phyloP scores from a whole-genome alignment of 2,888 invertebrate genomes.

The Leptothorax acervorum region DNA sequence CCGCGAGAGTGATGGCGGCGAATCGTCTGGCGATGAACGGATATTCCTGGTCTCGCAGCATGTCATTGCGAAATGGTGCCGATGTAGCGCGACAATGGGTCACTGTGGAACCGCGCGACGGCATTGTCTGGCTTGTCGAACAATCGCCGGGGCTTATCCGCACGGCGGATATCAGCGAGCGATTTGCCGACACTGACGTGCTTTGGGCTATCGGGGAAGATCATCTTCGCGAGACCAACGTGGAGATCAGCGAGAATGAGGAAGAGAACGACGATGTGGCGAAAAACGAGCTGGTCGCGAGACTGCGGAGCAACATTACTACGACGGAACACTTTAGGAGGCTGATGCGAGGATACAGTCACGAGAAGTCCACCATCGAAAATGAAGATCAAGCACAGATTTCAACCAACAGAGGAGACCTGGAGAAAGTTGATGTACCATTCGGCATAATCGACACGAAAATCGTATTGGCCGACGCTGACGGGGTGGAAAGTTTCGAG shows the following conservation, averaged over 20 bases:
- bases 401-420: slow-evolving; percentile 80
- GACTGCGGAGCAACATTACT: slow-evolving; percentile 84
- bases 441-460: slow-evolving; percentile 88
- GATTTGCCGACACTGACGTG: slow-evolving; percentile 88
- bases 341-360: slow-evolving; percentile 87
- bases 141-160: slow-evolving; percentile 90
- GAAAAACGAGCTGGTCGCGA: slow-evolving; percentile 31
- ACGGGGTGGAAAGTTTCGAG: slow-evolving; percentile 80
- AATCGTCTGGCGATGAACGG: slow-evolving; percentile 92
- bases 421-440: slow-evolving; percentile 82
- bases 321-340: slow-evolving; percentile 87
- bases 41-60: slow-evolving; percentile 90
- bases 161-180: slow-evolving; percentile 89
- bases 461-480: slow-evolving; percentile 85
- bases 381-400: slow-evolving; percentile 60
- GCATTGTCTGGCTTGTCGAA: slow-evolving; percentile 91
- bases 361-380: slow-evolving; percentile 50
- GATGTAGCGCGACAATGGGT: slow-evolving; percentile 95
- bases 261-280: slow-evolving; percentile 28
- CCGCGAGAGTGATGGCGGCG: slow-evolving; percentile 93
- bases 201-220: slow-evolving; percentile 91
- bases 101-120: slow-evolving; percentile 88
- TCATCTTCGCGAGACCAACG: slow-evolving; percentile 85
- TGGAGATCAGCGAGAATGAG: slow-evolving; percentile 36
- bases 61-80: slow-evolving; percentile 91